Evolutionary conservation across 2,797 vertebrate genomes (phyloP), one percentile per base, ranked within the genome.

Genomic region (Brachyrhaphis roseni): DNA sequence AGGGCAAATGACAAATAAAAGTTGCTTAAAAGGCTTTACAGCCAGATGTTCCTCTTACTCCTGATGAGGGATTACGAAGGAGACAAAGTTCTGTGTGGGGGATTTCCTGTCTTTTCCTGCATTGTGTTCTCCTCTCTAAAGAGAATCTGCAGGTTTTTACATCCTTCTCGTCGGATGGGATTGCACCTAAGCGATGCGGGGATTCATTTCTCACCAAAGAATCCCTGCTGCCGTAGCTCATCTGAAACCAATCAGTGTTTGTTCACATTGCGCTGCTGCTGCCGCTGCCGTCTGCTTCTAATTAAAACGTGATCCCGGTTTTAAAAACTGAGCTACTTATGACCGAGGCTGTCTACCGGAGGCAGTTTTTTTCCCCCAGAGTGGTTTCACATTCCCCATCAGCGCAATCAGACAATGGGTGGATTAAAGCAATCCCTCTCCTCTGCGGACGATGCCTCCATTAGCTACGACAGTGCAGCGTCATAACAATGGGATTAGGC

Each of bases 1-100:
- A 93, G 95, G 95, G 95, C 95, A 94, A 95, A 95, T 94, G 89
- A 93, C 95, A 94, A 92, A 95, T 90, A 89, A 92, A 94, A 95
- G 85, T 95, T 93, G 90, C 87, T 94, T 94, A 91, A 95, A 95
- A 93, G 91, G 92, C 93, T 94, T 95, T 89, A 77, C 76, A 92
- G 92, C 92, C 95, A 95, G 95, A 95, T 95, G 95, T 95, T 93
- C 79, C 85, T 92, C 86, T 89, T 91, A 90, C 86, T 93, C 83
- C 80, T 90, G 91, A 94, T 95, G 90, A 88, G 86, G 91, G 93
- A 95, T 96, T 95, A 95, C 79, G 74, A 87, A 91, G 81, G 86
- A 94, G 91, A 92, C 87, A 91, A 87, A 91, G 88, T 93, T 90
- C 46, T 84, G 82, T 77, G 73, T 83, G 57, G 70, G 81, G 89